Evolutionary conservation across 2,888 invertebrate genomes (phyloP).

Genomic region (Embidobia sp.): DNA sequence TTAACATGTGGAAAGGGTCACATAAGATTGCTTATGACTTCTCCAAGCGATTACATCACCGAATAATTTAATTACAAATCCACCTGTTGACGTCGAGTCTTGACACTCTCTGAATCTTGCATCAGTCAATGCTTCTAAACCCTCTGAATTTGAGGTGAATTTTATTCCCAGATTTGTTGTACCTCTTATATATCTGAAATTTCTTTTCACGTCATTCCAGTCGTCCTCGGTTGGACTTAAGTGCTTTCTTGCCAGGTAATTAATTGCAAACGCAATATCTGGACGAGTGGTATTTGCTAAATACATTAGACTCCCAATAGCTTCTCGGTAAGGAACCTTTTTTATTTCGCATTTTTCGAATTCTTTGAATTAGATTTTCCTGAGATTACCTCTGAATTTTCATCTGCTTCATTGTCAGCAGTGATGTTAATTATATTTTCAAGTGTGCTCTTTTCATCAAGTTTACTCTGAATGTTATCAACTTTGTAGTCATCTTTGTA

Average conservation of each 20-base stretch:
- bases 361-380: no score
- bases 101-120: constrained; percentile 64
- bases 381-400: no score
- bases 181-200: constrained; percentile 18
- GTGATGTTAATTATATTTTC: no score
- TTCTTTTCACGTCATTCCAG: constrained; percentile 53
- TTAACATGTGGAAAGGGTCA: constrained; percentile 60
- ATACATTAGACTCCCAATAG: constrained; percentile 63
- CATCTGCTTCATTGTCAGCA: constrained; percentile 9
- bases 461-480: constrained; percentile 44
- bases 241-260: constrained; percentile 27
- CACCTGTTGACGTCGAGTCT: constrained; percentile 51
- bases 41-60: constrained; percentile 59
- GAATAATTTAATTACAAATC: constrained; percentile 57
- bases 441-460: no score
- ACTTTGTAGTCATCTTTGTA: constrained; percentile 20
- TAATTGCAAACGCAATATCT: constrained; percentile 18
- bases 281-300: constrained; percentile 51
- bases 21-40: constrained; percentile 15
- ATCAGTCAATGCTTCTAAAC: constrained; percentile 64
- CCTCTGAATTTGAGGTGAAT: constrained; percentile 27
- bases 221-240: constrained; percentile 51
- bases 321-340: constrained; percentile 59
- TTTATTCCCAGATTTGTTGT: constrained; percentile 22
- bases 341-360: constrained; percentile 29